A percentile compares a stretch with the other conserved stretches of the same genome.
phyloP scores from a whole-genome alignment of 2,113 vertebrate species.

The Pomatostomus ruficeps region DNA sequence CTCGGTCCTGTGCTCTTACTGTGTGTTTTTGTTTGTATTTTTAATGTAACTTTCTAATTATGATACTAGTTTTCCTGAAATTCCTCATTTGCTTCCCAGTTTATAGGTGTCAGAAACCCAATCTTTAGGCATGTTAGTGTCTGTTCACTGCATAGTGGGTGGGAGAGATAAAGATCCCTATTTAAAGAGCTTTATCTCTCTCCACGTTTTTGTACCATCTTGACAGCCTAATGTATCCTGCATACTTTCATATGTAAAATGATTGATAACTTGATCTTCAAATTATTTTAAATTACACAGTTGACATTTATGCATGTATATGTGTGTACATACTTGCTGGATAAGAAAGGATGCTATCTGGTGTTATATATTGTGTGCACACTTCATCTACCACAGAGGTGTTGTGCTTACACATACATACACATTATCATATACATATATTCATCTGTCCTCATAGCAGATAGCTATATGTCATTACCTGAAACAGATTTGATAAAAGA shows the following conservation, averaged over 20 bases:
- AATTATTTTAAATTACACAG: constrained; percentile 26
- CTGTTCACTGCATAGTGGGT: not conserved
- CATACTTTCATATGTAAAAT: constrained; percentile 37
- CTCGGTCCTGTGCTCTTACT: not conserved
- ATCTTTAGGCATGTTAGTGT: not conserved
- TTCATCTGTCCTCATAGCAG: not conserved
- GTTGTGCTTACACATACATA: not conserved
- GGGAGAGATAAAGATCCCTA: not conserved
- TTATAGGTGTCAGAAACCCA: not conserved
- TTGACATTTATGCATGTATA: constrained; percentile 33
- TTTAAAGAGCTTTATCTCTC: constrained; percentile 35
- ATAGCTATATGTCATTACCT: not conserved
- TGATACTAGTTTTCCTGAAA: not conserved
- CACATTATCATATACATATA: not conserved
- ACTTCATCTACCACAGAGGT: not conserved
- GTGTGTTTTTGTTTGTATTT: constrained; percentile 8
- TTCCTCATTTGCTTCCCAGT: constrained; percentile 8
- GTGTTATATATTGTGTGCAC: not conserved
- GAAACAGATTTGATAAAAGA: not conserved
- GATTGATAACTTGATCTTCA: constrained; percentile 40
- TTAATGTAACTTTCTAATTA: not conserved
- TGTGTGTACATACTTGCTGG: not conserved
- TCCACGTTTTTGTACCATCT: not conserved
- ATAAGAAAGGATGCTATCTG: not conserved
- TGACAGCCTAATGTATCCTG: constrained; percentile 23